Base-by-base conservation (phyloP, 1,140 invertebrate species). In the Eueides isabella region DNA sequence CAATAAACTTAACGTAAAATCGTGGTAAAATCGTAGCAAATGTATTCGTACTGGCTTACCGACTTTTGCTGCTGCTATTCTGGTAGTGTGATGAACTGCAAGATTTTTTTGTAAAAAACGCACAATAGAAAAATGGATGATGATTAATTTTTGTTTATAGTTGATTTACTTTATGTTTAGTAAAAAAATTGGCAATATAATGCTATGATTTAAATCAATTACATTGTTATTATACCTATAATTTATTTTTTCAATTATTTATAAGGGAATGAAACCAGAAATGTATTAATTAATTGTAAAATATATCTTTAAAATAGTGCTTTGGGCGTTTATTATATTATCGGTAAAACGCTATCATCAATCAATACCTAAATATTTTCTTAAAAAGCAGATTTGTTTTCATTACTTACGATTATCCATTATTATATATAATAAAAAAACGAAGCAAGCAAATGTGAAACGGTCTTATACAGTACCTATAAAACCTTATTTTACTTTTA, bases 11-110 rank as follows among this genome's bases (percentile, higher is more conserved):
- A 55, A 63, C 72, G 65, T 72, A 67, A 74, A 70, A 71, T 68
- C 72, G 71, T n/a, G n/a, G n/a, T 75, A 75, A 79, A 64, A 66
- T 79, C 76, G 71, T 64, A 76, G 74, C 64, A 79, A 75, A 65
- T 74, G 67, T 71, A 63, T 74, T 71, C 71, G 74, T 67, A 63
- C 71, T 69, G 65, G 72, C 71, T 74, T 76, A 75, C 68, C 7
- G n/a, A 76, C 33, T 68, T 44, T 69, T 69, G 67, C 44, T 69
- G 48, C 23, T 55, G 48, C 48, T 55, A 26, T 55, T 26, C 48
- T 66, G 71, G 48, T 55, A 65, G 66, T 61, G 33, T 30, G 61
- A 72, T 73, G 70, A 77, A 77, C 71, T 77, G 73, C 64, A 77
- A 69, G 41, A 71, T 66, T 38, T 75, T 55, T 26, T 55, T 55